Evolutionary conservation across 2,113 vertebrate genomes (phyloP).

Genomic region (Proteles cristata): DNA sequence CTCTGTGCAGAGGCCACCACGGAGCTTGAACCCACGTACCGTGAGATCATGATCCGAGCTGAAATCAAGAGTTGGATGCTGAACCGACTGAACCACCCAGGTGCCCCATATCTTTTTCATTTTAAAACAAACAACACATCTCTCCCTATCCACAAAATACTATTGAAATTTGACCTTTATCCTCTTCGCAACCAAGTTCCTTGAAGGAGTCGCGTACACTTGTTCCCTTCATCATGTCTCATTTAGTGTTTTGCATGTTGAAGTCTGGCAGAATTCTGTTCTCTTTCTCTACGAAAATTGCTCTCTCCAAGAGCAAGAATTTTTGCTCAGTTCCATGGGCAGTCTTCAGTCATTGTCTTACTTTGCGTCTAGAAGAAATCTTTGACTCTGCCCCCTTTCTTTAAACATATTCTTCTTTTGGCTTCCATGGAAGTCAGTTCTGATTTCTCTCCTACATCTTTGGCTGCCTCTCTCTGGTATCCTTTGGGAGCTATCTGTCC

Average conservation of each 20-base stretch:
- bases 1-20: too few species aligned
- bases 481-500: background rate
- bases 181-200: background rate
- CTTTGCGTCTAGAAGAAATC: background rate
- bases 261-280: background rate
- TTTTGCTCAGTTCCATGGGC: background rate
- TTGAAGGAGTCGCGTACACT: too few species aligned
- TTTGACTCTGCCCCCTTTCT: background rate
- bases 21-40: too few species aligned
- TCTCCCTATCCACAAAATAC: background rate
- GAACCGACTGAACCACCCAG: too few species aligned
- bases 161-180: background rate
- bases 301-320: background rate
- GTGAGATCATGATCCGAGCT: too few species aligned
- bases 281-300: background rate
- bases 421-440: background rate
- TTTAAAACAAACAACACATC: background rate
- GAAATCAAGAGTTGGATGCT: too few species aligned
- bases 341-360: background rate
- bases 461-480: background rate
- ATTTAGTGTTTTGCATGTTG: background rate
- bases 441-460: background rate
- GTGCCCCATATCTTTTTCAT: background rate
- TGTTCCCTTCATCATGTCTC: too few species aligned
- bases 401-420: background rate